Conservation (phyloP, 1,140 invertebrate genomes). For the Nasonia giraulti region DNA sequence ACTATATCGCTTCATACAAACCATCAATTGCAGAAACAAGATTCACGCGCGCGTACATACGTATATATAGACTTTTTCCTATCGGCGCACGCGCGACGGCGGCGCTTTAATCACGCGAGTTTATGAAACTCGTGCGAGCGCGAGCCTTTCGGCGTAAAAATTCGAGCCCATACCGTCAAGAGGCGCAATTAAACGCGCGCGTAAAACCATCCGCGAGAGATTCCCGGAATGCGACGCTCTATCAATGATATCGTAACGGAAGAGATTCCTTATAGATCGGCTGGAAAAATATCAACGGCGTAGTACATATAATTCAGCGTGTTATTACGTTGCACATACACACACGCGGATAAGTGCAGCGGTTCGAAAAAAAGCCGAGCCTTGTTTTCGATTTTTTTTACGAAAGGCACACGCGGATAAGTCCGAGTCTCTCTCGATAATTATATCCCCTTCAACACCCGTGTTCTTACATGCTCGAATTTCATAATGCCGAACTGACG, state of each 20-base stretch:
- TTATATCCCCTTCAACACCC: background rate
- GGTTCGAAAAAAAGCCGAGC: background rate
- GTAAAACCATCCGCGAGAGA: background rate
- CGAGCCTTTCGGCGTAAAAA: background rate
- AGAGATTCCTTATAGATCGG: background rate
- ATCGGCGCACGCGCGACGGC: too few relatives aligned
- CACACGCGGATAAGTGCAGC: too few relatives aligned
- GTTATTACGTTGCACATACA: background rate
- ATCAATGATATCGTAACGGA: background rate
- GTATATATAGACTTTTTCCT: background rate
- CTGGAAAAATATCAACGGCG: background rate
- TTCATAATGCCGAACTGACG: background rate
- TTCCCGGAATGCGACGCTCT: background rate
- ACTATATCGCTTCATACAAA: conserved; percentile 8
- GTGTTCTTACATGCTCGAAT: background rate
- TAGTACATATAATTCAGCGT: background rate
- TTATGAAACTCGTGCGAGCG: conserved; percentile 10
- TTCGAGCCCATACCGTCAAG: too few relatives aligned
- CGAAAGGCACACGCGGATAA: background rate
- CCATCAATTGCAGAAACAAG: conserved; percentile 5
- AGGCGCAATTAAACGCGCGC: conserved; percentile 15
- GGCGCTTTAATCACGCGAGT: conserved; percentile 23
- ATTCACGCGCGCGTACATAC: background rate
- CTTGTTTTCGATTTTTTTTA: background rate
- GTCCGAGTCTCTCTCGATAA: background rate